Evolutionary conservation across 1,140 invertebrate species (phyloP).

Genomic region (Euschistus heros): DNA sequence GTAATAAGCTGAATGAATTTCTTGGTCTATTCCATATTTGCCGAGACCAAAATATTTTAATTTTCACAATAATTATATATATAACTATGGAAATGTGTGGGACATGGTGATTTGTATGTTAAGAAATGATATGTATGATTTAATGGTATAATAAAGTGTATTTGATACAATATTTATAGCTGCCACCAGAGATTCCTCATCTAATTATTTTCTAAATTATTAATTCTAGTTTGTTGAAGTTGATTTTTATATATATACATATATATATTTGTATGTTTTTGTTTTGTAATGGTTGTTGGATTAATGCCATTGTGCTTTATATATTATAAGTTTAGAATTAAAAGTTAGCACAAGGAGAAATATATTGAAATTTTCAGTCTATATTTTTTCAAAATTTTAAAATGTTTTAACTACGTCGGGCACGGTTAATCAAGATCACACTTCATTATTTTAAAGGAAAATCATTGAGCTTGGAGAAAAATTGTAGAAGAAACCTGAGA

Average conservation of each 20-base stretch:
- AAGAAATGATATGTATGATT: neutral
- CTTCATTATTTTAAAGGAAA: too few relatives aligned
- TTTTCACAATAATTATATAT: neutral
- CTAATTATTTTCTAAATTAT: slow-evolving; percentile 9
- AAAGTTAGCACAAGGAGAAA: too few relatives aligned
- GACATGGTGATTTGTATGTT: neutral
- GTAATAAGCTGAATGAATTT: neutral
- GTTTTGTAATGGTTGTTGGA: slow-evolving; percentile 8
- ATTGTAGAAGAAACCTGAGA: too few relatives aligned
- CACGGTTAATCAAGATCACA: too few relatives aligned
- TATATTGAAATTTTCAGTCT: too few relatives aligned
- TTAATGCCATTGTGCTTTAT: slow-evolving; percentile 3
- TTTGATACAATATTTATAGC: slow-evolving; percentile 10
- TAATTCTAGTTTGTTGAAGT: slow-evolving; percentile 3
- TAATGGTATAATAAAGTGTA: neutral
- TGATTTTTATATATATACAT: too few relatives aligned
- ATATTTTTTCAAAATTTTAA: too few relatives aligned
- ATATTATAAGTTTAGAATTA: too few relatives aligned
- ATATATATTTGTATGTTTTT: slow-evolving; percentile 2
- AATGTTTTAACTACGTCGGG: too few relatives aligned
- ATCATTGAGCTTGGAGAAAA: too few relatives aligned
- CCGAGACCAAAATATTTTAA: neutral
- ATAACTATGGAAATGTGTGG: slow-evolving; percentile 4
- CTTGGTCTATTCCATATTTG: neutral
- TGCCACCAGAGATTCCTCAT: slow-evolving; percentile 6